These are phyloP conservation scores for Lypha dubia DNA, from an alignment of 2,888 invertebrate genomes.

Conservation along the genomic window DNA sequence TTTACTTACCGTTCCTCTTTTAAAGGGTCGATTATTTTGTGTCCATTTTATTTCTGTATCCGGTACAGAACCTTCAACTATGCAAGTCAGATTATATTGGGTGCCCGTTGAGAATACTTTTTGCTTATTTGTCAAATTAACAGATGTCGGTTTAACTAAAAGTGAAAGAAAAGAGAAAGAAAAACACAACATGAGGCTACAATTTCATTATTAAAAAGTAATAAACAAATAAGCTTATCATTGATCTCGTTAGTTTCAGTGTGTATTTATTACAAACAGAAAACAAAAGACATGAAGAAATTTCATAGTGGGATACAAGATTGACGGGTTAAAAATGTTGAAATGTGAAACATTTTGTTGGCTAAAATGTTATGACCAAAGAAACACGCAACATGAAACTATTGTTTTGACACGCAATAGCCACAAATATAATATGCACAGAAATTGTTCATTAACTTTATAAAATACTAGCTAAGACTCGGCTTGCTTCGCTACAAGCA, in stretches of 20 bases:
- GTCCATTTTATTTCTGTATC: slow-evolving; percentile 93
- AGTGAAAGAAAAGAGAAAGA: slow-evolving; percentile 22
- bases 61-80: slow-evolving; percentile 93
- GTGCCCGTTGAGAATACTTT: slow-evolving; percentile 90
- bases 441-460: neutral
- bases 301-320: neutral
- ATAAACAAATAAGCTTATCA: slow-evolving; percentile 54
- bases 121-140: slow-evolving; percentile 90
- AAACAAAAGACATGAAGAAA: slow-evolving; percentile 28
- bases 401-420: slow-evolving; percentile 53
- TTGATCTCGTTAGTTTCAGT: slow-evolving; percentile 53
- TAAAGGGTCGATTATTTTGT: slow-evolving; percentile 90
- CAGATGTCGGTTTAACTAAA: slow-evolving; percentile 91
- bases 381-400: slow-evolving; percentile 39
- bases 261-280: slow-evolving; percentile 52
- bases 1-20: slow-evolving; percentile 88
- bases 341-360: slow-evolving; percentile 62
- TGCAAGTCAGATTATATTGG: slow-evolving; percentile 91
- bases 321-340: slow-evolving; percentile 10
- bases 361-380: slow-evolving; percentile 51
- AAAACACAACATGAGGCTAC: neutral
- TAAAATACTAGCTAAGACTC: no score
- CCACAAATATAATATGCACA: neutral
- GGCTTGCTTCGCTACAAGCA: no score
- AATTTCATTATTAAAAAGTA: slow-evolving; percentile 21